phyloP scores from a whole-genome alignment of 2,888 invertebrate species.

The Hanleya hanleyi region DNA sequence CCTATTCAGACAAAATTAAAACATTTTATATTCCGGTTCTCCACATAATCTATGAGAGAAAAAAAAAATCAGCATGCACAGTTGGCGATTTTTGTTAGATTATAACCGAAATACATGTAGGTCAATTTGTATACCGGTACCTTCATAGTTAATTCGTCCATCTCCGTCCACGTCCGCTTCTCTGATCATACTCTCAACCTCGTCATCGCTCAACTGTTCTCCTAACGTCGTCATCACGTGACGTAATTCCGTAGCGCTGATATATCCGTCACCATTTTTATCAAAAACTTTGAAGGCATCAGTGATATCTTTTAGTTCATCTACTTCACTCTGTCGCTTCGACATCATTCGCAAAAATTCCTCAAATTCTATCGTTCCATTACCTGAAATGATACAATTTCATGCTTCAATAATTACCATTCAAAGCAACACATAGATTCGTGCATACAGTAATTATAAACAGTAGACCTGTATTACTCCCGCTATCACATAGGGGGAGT shows the following conservation, averaged over 20 bases:
- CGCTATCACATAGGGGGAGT: too few species aligned
- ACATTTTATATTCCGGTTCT: too few species aligned
- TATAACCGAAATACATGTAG: too few species aligned
- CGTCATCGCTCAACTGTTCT: slow-evolving; percentile 8
- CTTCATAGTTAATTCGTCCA: slow-evolving; percentile 8
- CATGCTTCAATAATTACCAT: too few species aligned
- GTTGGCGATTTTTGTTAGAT: too few species aligned
- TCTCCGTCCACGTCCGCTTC: slow-evolving; percentile 11
- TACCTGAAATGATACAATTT: neutral
- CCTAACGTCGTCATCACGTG: slow-evolving; percentile 8
- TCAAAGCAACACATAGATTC: too few species aligned
- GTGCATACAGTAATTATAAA: too few species aligned
- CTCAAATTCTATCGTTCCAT: slow-evolving; percentile 5
- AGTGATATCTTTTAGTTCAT: slow-evolving; percentile 4
- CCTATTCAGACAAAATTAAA: too few species aligned
- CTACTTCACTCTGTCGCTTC: slow-evolving; percentile 4
- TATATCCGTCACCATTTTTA: slow-evolving; percentile 5
- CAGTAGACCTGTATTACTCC: too few species aligned
- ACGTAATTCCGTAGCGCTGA: neutral
- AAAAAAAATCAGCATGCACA: too few species aligned
- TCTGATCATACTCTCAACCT: neutral
- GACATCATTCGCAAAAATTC: slow-evolving; percentile 7
- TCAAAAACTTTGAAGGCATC: slow-evolving; percentile 15
- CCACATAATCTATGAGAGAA: too few species aligned
- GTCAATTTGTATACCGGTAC: too few species aligned